Base-by-base conservation (phyloP, 2,113 vertebrate species). In the Notiomystis cincta region DNA sequence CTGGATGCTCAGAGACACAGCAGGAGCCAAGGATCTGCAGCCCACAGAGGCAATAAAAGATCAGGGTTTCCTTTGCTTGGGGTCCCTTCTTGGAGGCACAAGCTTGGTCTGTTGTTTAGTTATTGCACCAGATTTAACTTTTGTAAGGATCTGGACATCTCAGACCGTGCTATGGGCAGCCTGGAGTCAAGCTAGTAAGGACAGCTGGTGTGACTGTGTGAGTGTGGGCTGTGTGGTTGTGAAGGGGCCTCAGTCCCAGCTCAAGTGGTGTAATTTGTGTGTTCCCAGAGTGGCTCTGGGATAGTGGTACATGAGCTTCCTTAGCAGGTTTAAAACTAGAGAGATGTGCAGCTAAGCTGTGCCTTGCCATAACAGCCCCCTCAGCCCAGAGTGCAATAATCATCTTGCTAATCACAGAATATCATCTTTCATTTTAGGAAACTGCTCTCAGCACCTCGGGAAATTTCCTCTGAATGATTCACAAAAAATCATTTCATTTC, bases 361-460 rank as follows among this genome's bases (percentile, higher is more conserved):
- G 1, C 40, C 40, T 84, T 67, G 30, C 65, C 10, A 11, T 71
- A 67, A 56, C 24, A 78, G 10, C 42, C 31, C 24, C 28, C 11
- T 93, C 44, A 67, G 73, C 72, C 27, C 71, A 44, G 51, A 84
- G 65, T 51, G 61, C 60, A 70, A 18, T 86, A 87, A 93, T 77
- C 33, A 79, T 92, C 50, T 83, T 66, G 28, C 40, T 84, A 89
- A 92, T 84, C 31, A 5, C 23, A 75, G 37, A 77, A 67, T 82
- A 87, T 82, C 61, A 91, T 87, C 87, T 85, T 92, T 87, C 91
- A 91, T 79, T 93, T 87, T 56, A 87, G 89, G n/a, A 85, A 91
- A 79, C 53, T 45, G 53, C 79, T 87, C 35, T 77, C 6, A 1
- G 66, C 84, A 95, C 77, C 87, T 95, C 7, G 0, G 80, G 67